A percentile compares a stretch with the other conserved stretches of the same genome.
Evolutionary conservation across 2,797 vertebrate genomes (phyloP).

Genomic region (Halcyon chelicuti): DNA sequence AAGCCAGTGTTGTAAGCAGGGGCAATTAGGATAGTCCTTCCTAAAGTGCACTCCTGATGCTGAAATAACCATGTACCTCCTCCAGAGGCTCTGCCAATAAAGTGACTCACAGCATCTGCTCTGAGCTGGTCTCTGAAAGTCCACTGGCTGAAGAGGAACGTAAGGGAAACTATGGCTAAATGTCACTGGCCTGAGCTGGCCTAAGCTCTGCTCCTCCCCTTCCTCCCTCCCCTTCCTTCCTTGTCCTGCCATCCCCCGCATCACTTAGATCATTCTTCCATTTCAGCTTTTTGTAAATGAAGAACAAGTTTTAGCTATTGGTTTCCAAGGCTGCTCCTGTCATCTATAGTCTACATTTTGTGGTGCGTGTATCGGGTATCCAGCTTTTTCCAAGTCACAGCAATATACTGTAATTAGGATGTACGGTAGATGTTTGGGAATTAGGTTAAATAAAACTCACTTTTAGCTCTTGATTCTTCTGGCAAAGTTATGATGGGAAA

Average conservation of each 20-base stretch:
- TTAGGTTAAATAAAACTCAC: constrained; percentile 7
- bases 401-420: background rate
- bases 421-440: background rate
- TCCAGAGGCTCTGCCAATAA: background rate
- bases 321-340: constrained; percentile 8
- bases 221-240: background rate
- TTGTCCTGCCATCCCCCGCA: background rate
- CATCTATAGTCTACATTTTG: background rate
- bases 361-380: background rate
- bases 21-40: background rate
- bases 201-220: background rate
- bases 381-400: background rate
- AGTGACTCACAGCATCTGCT: background rate
- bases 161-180: background rate
- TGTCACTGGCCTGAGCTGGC: background rate
- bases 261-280: background rate
- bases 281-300: background rate
- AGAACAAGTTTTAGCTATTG: background rate
- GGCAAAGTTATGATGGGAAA: background rate
- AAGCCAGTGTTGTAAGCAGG: background rate
- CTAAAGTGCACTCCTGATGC: background rate
- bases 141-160: background rate
- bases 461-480: constrained; percentile 34
- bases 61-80: background rate
- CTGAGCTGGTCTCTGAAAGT: background rate